phyloP scores from a whole-genome alignment of 1,140 invertebrate species.

The Aricia agestis region DNA sequence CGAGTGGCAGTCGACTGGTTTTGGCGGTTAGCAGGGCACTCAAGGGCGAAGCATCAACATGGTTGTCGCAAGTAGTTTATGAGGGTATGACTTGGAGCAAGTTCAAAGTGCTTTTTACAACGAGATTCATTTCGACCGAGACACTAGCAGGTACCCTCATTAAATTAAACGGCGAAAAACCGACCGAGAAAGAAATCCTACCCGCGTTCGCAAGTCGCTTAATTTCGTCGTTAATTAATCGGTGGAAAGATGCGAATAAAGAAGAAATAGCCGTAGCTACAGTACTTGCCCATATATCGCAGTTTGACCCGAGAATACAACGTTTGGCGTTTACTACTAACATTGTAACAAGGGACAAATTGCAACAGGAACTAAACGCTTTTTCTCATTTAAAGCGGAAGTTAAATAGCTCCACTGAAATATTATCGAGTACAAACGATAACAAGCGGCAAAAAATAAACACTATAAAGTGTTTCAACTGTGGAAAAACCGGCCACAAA shows the following conservation, averaged over 20 bases:
- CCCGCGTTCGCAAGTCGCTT: slow-evolving; percentile 30
- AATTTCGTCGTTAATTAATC: slow-evolving; percentile 25
- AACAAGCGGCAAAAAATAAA: slow-evolving; percentile 18
- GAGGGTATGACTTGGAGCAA: slow-evolving; percentile 39
- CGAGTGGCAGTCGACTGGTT: slow-evolving; percentile 26
- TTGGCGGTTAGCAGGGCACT: slow-evolving; percentile 30
- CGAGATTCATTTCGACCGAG: slow-evolving; percentile 38
- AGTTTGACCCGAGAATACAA: slow-evolving; percentile 30
- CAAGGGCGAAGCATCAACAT: slow-evolving; percentile 37
- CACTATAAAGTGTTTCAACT: slow-evolving; percentile 26
- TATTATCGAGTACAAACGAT: slow-evolving; percentile 9
- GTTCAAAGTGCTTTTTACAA: slow-evolving; percentile 38
- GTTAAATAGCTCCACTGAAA: neutral
- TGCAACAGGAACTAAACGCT: slow-evolving; percentile 31
- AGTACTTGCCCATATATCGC: slow-evolving; percentile 28
- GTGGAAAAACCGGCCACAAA: slow-evolving; percentile 28
- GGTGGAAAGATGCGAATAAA: slow-evolving; percentile 31
- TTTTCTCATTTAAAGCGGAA: slow-evolving; percentile 31
- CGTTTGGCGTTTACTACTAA: slow-evolving; percentile 32
- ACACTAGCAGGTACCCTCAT: slow-evolving; percentile 39
- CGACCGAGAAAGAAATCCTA: slow-evolving; percentile 32
- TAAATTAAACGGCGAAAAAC: slow-evolving; percentile 27
- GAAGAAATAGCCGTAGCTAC: slow-evolving; percentile 31
- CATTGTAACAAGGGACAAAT: slow-evolving; percentile 26
- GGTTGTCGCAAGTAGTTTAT: slow-evolving; percentile 46